Percentiles rank a stretch among this genome's conserved stretches.
Evolutionary conservation across 2,888 invertebrate species (phyloP).

Genomic region (Acrocyrtus sp.): DNA sequence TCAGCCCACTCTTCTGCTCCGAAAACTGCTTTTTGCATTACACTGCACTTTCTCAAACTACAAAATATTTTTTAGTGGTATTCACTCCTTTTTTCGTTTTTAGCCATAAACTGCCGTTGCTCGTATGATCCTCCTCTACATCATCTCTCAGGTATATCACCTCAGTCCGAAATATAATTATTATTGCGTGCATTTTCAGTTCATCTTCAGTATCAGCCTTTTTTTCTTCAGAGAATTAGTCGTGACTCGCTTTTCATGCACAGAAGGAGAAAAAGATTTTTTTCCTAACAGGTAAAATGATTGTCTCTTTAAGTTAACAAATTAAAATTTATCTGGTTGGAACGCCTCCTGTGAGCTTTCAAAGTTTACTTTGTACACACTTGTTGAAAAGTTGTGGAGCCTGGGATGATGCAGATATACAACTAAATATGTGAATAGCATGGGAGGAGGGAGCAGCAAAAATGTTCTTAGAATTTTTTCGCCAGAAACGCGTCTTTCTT

Average conservation of each 20-base stretch:
- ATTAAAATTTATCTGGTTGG: conserved; percentile 64
- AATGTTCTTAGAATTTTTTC: too few relatives aligned
- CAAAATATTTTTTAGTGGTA: too few relatives aligned
- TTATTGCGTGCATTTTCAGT: conserved; percentile 50
- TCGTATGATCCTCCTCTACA: too few relatives aligned
- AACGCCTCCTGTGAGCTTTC: conserved; percentile 59
- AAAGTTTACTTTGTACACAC: conserved; percentile 24
- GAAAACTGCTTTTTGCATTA: too few relatives aligned
- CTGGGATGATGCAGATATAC: conserved; percentile 16
- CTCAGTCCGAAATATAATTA: conserved; percentile 47
- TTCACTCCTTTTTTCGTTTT: too few relatives aligned
- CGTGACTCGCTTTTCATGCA: conserved; percentile 63
- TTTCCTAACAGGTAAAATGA: conserved; percentile 58
- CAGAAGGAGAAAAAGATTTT: conserved; percentile 48
- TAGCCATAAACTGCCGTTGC: too few relatives aligned
- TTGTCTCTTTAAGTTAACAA: conserved; percentile 64
- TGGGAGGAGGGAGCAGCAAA: too few relatives aligned
- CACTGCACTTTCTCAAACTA: too few relatives aligned
- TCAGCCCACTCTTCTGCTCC: too few relatives aligned
- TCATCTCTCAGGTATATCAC: conserved; percentile 30
- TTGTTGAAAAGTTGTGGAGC: conserved; percentile 48
- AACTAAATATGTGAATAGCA: too few relatives aligned
- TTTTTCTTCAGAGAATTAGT: conserved; percentile 46
- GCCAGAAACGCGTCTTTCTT: too few relatives aligned
- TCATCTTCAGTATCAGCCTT: conserved; percentile 42